phyloP scores from a whole-genome alignment of 2,797 vertebrate genomes.

The Craterocephalus amniculus region DNA sequence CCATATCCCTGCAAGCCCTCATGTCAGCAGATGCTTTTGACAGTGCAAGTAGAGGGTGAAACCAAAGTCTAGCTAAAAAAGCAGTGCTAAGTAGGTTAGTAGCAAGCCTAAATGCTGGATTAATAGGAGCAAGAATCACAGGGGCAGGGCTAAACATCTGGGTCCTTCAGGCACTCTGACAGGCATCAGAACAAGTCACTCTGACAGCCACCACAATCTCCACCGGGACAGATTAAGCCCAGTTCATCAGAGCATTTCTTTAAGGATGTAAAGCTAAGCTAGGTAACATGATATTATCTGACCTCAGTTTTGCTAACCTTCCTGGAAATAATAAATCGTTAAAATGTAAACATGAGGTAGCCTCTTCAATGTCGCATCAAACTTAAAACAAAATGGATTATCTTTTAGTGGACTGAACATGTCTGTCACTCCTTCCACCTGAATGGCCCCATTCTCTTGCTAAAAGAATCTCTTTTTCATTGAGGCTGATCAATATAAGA shows the following conservation, averaged over 20 bases:
- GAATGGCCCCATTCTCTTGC: slow-evolving; percentile 76
- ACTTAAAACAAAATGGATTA: slow-evolving; percentile 67
- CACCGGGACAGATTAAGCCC: slow-evolving; percentile 82
- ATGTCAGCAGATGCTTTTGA: slow-evolving; percentile 52
- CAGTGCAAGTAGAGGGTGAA: slow-evolving; percentile 59
- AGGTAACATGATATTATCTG: slow-evolving; percentile 83
- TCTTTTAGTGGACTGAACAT: slow-evolving; percentile 80
- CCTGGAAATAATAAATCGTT: slow-evolving; percentile 68
- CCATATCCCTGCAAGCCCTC: slow-evolving; percentile 56
- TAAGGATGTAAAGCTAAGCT: slow-evolving; percentile 71
- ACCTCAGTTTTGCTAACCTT: slow-evolving; percentile 71
- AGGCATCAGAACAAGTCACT: slow-evolving; percentile 86
- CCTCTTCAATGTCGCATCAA: slow-evolving; percentile 19
- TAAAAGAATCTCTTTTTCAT: slow-evolving; percentile 85
- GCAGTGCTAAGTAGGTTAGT: slow-evolving; percentile 73
- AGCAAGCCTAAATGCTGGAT: slow-evolving; percentile 83
- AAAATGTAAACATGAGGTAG: slow-evolving; percentile 45
- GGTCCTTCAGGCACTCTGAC: slow-evolving; percentile 82
- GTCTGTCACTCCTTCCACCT: slow-evolving; percentile 56
- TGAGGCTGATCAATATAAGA: slow-evolving; percentile 84
- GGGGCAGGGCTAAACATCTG: slow-evolving; percentile 80
- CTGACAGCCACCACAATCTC: slow-evolving; percentile 78
- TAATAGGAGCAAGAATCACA: slow-evolving; percentile 78
- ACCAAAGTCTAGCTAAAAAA: slow-evolving; percentile 75
- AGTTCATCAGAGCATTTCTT: slow-evolving; percentile 75